A percentile compares a stretch with the other conserved stretches of the same genome.
Evolutionary conservation across 2,888 invertebrate species (phyloP).

Genomic region (Andrena haemorrhoa): DNA sequence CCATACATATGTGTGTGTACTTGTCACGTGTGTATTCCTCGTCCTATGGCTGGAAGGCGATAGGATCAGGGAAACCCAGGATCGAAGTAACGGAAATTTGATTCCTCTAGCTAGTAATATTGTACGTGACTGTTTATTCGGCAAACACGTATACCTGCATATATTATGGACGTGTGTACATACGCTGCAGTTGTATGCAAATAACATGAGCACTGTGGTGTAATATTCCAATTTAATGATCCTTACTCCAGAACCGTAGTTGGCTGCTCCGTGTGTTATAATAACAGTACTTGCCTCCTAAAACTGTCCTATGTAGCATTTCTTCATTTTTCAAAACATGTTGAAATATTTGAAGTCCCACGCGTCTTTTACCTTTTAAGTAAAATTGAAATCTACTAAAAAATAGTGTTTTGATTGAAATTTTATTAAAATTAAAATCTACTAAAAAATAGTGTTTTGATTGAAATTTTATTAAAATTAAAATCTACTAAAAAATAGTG

Average conservation of each 20-base stretch:
- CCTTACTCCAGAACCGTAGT: neutral
- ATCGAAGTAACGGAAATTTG: constrained; percentile 74
- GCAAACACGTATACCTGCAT: constrained; percentile 31
- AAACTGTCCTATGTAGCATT: no score
- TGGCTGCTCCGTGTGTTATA: neutral
- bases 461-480: no score
- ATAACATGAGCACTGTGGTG: neutral
- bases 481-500: no score
- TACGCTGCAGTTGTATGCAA: neutral
- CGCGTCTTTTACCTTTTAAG: no score
- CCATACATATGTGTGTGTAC: neutral
- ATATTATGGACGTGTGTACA: neutral
- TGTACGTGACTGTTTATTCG: constrained; percentile 62
- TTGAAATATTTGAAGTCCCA: no score
- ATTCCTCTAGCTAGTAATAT: constrained; percentile 67
- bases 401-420: no score
- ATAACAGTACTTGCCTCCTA: neutral
- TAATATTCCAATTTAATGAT: neutral
- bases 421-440: no score
- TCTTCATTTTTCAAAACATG: no score
- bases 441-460: no score
- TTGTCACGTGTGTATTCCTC: constrained; percentile 17
- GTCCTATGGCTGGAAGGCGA: constrained; percentile 45
- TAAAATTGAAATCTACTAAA: no score
- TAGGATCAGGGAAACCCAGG: constrained; percentile 60